These are phyloP conservation scores for Malachius bipustulatus DNA, from an alignment of 2,888 invertebrate species.

Conservation along the genomic window DNA sequence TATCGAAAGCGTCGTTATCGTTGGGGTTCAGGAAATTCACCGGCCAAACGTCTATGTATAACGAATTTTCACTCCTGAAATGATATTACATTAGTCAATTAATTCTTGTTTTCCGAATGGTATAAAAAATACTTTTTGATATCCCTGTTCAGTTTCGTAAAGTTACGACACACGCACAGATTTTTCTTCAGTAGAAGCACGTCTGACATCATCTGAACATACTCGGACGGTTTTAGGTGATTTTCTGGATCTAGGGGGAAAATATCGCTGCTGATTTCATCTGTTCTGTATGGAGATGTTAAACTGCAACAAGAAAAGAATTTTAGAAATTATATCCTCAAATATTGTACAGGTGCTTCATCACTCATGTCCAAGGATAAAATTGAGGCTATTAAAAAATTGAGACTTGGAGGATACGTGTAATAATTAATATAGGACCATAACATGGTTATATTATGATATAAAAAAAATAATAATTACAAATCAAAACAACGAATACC, in stretches of 20 bases:
- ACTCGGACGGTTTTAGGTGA: conserved; percentile 44
- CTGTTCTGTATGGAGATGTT: conserved; percentile 49
- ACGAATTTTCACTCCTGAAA: conserved; percentile 43
- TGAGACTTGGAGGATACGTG: no score
- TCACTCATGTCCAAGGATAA: no score
- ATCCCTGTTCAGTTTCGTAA: conserved; percentile 68
- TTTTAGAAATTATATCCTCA: no score
- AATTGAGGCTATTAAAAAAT: no score
- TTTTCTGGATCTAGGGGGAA: conserved; percentile 42
- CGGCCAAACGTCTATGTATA: conserved; percentile 96
- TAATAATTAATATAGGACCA: no score
- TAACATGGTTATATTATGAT: no score
- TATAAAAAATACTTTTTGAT: conserved; percentile 46
- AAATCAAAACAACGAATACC: no score
- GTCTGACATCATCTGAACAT: conserved; percentile 77
- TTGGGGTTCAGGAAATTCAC: conserved; percentile 77
- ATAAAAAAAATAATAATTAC: no score
- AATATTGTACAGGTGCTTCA: no score
- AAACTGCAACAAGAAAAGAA: no score
- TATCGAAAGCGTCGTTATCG: conserved; percentile 73
- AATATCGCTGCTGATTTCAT: conserved; percentile 42
- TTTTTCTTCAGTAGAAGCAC: conserved; percentile 89
- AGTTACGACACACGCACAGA: conserved; percentile 85
- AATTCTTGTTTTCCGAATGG: no score
- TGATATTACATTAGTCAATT: no score